Conservation (phyloP, 2,888 invertebrate species). For the Nebria brevicollis region DNA sequence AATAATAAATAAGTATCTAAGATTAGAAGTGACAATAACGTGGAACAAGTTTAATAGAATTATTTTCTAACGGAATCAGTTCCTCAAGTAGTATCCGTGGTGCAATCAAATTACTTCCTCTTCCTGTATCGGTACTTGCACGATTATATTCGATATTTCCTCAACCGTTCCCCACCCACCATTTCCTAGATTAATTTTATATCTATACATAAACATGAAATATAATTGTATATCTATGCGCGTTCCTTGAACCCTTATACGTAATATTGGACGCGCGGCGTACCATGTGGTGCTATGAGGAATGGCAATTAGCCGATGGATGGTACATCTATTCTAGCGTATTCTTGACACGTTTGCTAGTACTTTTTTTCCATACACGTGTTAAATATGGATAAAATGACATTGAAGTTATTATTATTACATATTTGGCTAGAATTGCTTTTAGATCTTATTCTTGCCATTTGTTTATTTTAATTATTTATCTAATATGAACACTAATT, state of each 20-base stretch:
- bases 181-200: not conserved
- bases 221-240: constrained; percentile 24
- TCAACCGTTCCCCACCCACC: not conserved
- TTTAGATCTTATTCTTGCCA: too few relatives aligned
- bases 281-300: constrained; percentile 7
- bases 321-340: not conserved
- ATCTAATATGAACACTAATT: too few relatives aligned
- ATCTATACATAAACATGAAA: constrained; percentile 5
- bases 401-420: constrained; percentile 28
- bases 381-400: constrained; percentile 41
- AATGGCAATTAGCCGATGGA: constrained; percentile 13
- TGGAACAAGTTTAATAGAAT: not conserved
- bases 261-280: not conserved
- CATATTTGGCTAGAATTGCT: too few relatives aligned
- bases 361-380: constrained; percentile 36
- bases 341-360: constrained; percentile 15
- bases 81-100: not conserved
- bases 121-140: constrained; percentile 20
- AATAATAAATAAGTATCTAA: not conserved
- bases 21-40: not conserved
- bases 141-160: not conserved
- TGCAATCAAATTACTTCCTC: constrained; percentile 24
- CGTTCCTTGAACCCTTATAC: constrained; percentile 31
- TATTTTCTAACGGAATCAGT: not conserved
- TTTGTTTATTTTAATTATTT: too few relatives aligned